A percentile compares a stretch with the other conserved stretches of the same genome.
phyloP scores from a whole-genome alignment of 2,888 invertebrate species.

The Panorpa germanica region DNA sequence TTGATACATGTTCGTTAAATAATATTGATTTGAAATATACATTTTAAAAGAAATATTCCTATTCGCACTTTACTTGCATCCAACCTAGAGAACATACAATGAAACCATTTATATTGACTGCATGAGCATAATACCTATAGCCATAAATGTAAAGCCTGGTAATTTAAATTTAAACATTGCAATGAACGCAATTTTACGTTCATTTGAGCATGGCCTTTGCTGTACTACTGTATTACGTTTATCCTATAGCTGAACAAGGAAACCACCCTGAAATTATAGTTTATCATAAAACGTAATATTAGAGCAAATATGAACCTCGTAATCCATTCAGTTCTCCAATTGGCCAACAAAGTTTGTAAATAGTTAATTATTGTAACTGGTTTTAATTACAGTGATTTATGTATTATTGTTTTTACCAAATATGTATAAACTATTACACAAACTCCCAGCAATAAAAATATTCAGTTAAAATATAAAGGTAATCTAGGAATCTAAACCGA shows the following conservation, averaged over 20 bases:
- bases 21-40: no score
- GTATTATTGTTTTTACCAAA: no score
- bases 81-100: conserved; percentile 91
- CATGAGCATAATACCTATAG: conserved; percentile 93
- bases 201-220: conserved; percentile 98
- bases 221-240: conserved; percentile 84
- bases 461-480: no score
- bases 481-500: no score
- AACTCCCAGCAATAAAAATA: no score
- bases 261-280: conserved; percentile 58
- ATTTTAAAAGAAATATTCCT: no score
- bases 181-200: conserved; percentile 93
- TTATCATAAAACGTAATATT: neutral
- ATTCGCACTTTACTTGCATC: conserved; percentile 99
- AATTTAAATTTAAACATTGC: conserved; percentile 90
- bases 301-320: conserved; percentile 31
- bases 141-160: conserved; percentile 96
- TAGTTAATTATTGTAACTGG: no score
- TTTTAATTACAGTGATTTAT: no score
- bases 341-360: no score
- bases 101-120: conserved; percentile 86
- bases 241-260: conserved; percentile 84
- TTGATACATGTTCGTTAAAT: no score
- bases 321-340: conserved; percentile 92
- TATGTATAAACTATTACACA: no score